Conservation (phyloP, 2,113 vertebrate genomes). For the Myotis lucifugus region DNA sequence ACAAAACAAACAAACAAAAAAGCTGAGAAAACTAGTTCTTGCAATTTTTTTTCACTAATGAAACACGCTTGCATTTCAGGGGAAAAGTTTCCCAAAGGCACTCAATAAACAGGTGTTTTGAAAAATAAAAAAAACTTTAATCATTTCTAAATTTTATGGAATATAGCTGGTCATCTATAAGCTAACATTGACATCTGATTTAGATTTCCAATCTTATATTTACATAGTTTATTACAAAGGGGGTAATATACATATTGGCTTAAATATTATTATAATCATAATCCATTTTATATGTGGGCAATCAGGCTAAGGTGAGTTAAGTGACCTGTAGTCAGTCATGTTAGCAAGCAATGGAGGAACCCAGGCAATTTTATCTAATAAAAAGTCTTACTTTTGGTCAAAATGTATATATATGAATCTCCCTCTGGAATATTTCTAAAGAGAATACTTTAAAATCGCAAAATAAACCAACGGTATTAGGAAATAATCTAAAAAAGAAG, state of each 20-base stretch:
- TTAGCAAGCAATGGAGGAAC: neutral
- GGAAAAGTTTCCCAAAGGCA: neutral
- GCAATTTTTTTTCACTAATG: neutral
- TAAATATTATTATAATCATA: neutral
- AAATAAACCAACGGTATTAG: slow-evolving; percentile 26
- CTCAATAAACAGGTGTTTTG: neutral
- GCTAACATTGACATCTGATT: neutral
- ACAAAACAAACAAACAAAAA: too few species aligned
- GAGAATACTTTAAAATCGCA: slow-evolving; percentile 42
- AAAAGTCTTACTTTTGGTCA: slow-evolving; percentile 36
- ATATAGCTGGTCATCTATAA: neutral
- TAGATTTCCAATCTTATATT: neutral
- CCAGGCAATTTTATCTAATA: neutral
- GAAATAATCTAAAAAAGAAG: neutral
- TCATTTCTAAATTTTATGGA: slow-evolving; percentile 2
- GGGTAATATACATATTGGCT: neutral
- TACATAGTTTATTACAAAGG: neutral
- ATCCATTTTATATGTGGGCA: neutral
- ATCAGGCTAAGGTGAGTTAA: neutral
- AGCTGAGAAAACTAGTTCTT: slow-evolving; percentile 35
- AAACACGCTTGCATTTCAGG: neutral
- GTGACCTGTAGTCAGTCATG: neutral
- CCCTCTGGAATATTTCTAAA: neutral
- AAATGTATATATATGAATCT: slow-evolving; percentile 4
- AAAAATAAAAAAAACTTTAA: neutral